phyloP scores from a whole-genome alignment of 2,888 invertebrate genomes.

The Acrocyrtus sp. region DNA sequence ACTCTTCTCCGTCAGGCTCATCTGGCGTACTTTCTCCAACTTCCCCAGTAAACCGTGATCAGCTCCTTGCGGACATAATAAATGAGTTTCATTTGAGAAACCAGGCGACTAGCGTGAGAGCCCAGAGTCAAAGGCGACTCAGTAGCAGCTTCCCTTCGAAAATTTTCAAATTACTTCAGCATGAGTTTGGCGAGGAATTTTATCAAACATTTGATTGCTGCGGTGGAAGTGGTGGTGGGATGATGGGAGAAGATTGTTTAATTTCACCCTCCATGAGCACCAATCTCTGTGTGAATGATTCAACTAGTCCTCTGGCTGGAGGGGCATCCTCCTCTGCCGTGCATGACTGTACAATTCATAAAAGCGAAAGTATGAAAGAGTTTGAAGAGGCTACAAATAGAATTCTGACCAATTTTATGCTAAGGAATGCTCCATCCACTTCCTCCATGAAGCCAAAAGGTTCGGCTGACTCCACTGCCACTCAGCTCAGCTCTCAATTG shows the following conservation, averaged over 20 bases:
- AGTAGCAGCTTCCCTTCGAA: constrained; percentile 62
- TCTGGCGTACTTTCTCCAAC: constrained; percentile 63
- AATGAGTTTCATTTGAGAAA: constrained; percentile 61
- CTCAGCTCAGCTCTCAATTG: constrained; percentile 39
- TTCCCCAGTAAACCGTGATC: constrained; percentile 62
- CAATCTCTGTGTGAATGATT: constrained; percentile 46
- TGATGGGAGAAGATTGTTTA: constrained; percentile 35
- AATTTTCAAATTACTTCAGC: constrained; percentile 62
- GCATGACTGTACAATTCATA: constrained; percentile 59
- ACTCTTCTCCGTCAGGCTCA: constrained; percentile 60
- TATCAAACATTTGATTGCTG: constrained; percentile 62
- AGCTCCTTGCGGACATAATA: constrained; percentile 62
- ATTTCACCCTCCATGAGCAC: constrained; percentile 51
- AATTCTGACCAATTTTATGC: constrained; percentile 53
- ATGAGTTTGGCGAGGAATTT: constrained; percentile 63
- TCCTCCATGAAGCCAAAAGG: background rate
- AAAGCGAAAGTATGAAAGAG: constrained; percentile 58
- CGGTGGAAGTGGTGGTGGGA: constrained; percentile 38
- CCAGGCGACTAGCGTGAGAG: constrained; percentile 36
- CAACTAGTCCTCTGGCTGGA: constrained; percentile 14
- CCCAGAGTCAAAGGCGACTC: constrained; percentile 43
- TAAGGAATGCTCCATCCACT: constrained; percentile 46
- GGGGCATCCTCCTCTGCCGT: constrained; percentile 29
- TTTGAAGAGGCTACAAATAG: constrained; percentile 56
- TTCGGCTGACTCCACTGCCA: constrained; percentile 50